A percentile compares a stretch with the other conserved stretches of the same genome.
These are phyloP conservation scores for Plusia festucae DNA, from an alignment of 2,888 invertebrate species.

Conservation along the genomic window DNA sequence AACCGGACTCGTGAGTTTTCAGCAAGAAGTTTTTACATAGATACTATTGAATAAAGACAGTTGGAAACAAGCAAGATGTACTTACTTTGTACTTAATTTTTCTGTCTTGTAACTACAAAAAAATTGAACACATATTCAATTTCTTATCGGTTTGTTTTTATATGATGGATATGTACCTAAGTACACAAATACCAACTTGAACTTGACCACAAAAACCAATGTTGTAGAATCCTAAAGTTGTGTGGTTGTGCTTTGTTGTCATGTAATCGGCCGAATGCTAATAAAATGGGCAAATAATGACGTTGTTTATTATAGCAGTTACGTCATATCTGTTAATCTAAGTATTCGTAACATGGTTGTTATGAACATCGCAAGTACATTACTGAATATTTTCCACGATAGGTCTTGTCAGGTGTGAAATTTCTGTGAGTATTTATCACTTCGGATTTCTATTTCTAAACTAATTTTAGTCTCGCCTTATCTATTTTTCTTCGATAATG, in stretches of 20 bases:
- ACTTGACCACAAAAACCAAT: constrained; percentile 84
- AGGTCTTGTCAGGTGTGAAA: constrained; percentile 2
- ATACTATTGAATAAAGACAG: constrained; percentile 5
- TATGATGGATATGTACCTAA: constrained; percentile 17
- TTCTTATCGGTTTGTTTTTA: constrained; percentile 51
- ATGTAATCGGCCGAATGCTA: constrained; percentile 70
- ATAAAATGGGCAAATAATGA: constrained; percentile 80
- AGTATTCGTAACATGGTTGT: constrained; percentile 40
- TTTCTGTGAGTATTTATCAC: neutral
- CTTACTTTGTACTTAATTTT: constrained; percentile 5
- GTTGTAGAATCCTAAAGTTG: constrained; percentile 68
- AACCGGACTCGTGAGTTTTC: neutral
- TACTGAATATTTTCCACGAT: constrained; percentile 34
- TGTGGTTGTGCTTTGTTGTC: constrained; percentile 65
- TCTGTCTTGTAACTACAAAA: neutral
- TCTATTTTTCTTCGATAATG: neutral
- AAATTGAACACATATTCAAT: constrained; percentile 52
- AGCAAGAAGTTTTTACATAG: constrained; percentile 9
- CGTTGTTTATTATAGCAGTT: constrained; percentile 72
- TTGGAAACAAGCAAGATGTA: neutral
- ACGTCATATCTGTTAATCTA: constrained; percentile 76
- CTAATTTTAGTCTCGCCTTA: neutral
- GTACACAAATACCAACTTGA: constrained; percentile 68
- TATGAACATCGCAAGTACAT: constrained; percentile 18
- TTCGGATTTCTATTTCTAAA: neutral